phyloP scores from a whole-genome alignment of 1,140 invertebrate species.

The Cydia pomonella region DNA sequence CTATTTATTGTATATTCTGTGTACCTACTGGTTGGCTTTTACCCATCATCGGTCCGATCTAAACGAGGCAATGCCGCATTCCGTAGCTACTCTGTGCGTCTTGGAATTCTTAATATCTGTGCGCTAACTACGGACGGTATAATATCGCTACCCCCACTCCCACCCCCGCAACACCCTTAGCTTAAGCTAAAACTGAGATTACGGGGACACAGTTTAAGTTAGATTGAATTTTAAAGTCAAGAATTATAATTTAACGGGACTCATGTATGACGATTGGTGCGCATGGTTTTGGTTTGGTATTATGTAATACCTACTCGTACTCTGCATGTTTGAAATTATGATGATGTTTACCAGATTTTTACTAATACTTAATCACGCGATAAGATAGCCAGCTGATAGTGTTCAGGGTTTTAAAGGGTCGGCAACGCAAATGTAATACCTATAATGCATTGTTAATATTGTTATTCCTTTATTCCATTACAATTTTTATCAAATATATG shows the following conservation, averaged over 20 bases:
- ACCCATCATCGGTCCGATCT: not conserved
- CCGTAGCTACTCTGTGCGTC: constrained; percentile 50
- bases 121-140: constrained; percentile 78
- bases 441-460: no score
- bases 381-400: no score
- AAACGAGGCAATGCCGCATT: constrained; percentile 20
- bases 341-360: no score
- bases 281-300: no score
- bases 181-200: constrained; percentile 31
- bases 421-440: no score
- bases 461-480: no score
- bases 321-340: no score
- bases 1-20: not conserved
- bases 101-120: constrained; percentile 79
- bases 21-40: not conserved
- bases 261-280: not conserved
- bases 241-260: not conserved
- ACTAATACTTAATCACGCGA: no score
- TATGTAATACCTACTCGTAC: no score
- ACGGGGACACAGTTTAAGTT: not conserved
- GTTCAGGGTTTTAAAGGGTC: no score
- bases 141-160: constrained; percentile 57
- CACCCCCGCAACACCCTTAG: constrained; percentile 28
- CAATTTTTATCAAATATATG: no score
- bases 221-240: not conserved